Conservation (phyloP, 2,113 vertebrate species). For the Nesoenas mayeri region DNA sequence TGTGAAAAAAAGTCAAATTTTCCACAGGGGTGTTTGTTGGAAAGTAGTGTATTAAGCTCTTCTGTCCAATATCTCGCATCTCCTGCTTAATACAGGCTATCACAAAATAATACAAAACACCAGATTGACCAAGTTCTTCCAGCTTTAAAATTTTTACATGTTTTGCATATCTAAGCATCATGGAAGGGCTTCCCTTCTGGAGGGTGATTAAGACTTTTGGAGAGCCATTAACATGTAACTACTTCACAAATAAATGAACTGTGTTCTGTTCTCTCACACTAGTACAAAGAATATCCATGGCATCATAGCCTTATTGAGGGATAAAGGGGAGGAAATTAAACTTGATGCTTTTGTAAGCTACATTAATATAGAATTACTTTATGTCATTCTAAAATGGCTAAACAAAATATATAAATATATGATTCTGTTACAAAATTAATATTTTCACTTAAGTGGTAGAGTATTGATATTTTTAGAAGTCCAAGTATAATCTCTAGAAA, state of each 20-base stretch:
- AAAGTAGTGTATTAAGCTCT: not conserved
- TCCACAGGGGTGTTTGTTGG: not conserved
- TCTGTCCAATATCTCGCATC: not conserved
- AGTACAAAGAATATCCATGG: not conserved
- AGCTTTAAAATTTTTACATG: not conserved
- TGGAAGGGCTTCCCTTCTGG: not conserved
- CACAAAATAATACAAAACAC: not conserved
- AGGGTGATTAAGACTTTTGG: not conserved
- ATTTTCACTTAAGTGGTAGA: not conserved
- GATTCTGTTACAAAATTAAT: not conserved
- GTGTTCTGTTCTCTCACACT: not conserved
- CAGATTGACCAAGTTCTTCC: not conserved
- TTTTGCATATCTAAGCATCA: not conserved
- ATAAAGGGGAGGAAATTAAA: not conserved
- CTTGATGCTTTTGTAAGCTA: not conserved
- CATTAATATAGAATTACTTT: not conserved
- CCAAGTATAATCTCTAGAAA: not conserved
- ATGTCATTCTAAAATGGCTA: not conserved
- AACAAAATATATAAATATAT: not conserved
- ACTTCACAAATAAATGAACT: not conserved
- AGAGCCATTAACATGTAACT: not conserved
- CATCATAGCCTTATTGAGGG: rapidly evolving
- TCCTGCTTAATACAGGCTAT: not conserved
- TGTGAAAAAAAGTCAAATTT: not conserved
- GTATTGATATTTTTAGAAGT: not conserved